Evolutionary conservation across 2,113 vertebrate species (phyloP), one percentile per base, ranked within the genome.

Genomic region (Ancistrus triradiatus): DNA sequence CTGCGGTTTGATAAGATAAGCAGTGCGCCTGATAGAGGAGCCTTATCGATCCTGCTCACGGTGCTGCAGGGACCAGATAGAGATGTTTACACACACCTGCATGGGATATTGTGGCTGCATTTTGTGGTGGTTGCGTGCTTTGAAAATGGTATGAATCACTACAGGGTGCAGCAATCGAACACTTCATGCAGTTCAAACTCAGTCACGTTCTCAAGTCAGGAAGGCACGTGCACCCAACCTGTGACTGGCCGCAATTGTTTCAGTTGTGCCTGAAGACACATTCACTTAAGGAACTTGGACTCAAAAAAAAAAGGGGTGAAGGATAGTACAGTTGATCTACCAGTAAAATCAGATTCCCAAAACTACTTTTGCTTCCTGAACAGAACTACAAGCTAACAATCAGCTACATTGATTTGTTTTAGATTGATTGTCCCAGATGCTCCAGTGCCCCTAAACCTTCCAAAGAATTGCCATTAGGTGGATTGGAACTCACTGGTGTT

Each of bases 1-100:
- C 21, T 1, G 19, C 19, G 21, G 21, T 21, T 40, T 25, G 53
- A 57, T 57, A 57, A 57, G 53, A 57, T 57, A 40, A 57, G 24
- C n/a, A 21, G 35, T 11, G 21, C 53, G 15, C 35, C 37, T 15
- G 21, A 57, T 42, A 24, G 6, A 42, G 35, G 35, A 15, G 53
- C 7, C 4, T 57, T 57, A 57, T 57, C 53, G 14, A 3, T n/a
- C 11, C 11, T 24, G 37, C 37, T 21, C 19, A 25, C 37, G 24
- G 35, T 9, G 53, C 13, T 6, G n/a, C 53, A 57, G 53, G 37
- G 53, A 8, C 37, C 19, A 57, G 35, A 57, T 57, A 40, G 13
- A 25, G 6, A 24, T 1, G 22, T 40, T 40, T 57, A 42, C 35
- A 42, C 53, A 57, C 53, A 57, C 53, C 35, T 57, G 38, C 53